Evolutionary conservation across 1,140 invertebrate species (phyloP), one percentile per base, ranked within the genome.

Genomic region (Capitella teleta): DNA sequence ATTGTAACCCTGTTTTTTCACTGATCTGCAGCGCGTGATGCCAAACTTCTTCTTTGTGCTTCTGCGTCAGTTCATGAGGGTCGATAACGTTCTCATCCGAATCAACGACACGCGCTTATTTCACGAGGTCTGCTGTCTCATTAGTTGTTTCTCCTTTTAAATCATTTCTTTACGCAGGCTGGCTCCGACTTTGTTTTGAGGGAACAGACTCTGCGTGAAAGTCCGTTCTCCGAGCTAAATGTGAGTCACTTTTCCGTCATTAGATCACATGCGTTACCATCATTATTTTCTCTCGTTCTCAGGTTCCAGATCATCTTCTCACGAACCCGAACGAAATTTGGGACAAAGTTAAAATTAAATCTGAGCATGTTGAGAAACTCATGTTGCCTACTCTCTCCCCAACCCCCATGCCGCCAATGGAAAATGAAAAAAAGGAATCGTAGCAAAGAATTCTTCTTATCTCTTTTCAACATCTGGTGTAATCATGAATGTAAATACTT

Each of bases 61-160:
- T 0, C 67, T 91, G 24, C 78, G 94, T 60, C 91, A 86, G 64
- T 98, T 95, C 70, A 73, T 98, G 46, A 78, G 95, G 66, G 87
- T 98, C 4, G 95, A 98, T 68, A 80, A 86, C 63, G 91, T 97
- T 0, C 75, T 96, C 61, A 76, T 94, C 0, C 76, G 86, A 52
- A 79, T 94, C 18, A 84, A 87, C 63, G 95, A 98, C 70, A 97
- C 93, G 0, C 78, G 95, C 56, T 77, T 93, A 58, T 90, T 91
- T 68, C 84, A 89, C 63, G 85, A 93, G 62, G 64, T 71, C 49
- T 56, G 53, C 34, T 57, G 19, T 37, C 5, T n/a, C n/a, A n/a
- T n/a, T n/a, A n/a, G n/a, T n/a, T 28, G 48, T 28, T 10, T 34
- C 28, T 34, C 51, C 8, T n/a, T 14, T 24, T 12, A 44, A 23